Evolutionary conservation across 2,797 vertebrate species (phyloP), one percentile per base, ranked within the genome.

Genomic region (Trematocara caparti): DNA sequence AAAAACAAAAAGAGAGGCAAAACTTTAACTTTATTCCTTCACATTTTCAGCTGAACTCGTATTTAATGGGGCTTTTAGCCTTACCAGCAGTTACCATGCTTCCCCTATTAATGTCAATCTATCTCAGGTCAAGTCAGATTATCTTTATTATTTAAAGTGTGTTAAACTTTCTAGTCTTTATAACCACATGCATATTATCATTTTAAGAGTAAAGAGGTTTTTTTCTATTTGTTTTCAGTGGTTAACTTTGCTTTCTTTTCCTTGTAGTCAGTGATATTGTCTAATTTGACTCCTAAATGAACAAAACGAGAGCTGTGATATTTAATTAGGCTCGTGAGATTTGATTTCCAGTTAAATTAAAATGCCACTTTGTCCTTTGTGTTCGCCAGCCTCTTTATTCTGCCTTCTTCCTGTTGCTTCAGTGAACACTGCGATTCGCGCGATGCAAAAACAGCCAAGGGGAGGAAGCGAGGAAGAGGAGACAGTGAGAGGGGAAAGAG

Each of bases 331-430:
- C 66, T 71, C 4, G 1, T 32, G 66, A 47, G 43, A 71, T 71
- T 71, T 71, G 43, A 47, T 71, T 47, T 71, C 15, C 15, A 47
- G 24, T 24, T 12, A 79, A 73, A 78, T 71, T 21, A 10, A 85
- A 86, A 89, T 51, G 74, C 53, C 59, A 73, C 45, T 75, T 81
- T 89, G 73, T 86, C 79, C 76, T 89, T 86, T 77, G n/a, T 36
- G 48, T 34, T 57, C 14, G n/a, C 74, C 24, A 47, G 11, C 84
- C 79, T 82, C 62, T 89, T 82, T 50, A 19, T 30, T 71, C 66
- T 71, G 40, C 40, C 6, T 27, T 50, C 64, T 69, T 78, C 47
- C 21, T 64, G 14, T 66, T 34, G 48, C 69, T 32, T 40, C 2
- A 21, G 48, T 10, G 8, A 21, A 76, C 51, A 57, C 53, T 81